These are phyloP conservation scores for Diadophis punctatus DNA, from an alignment of 2,113 vertebrate species.

Conservation along the genomic window DNA sequence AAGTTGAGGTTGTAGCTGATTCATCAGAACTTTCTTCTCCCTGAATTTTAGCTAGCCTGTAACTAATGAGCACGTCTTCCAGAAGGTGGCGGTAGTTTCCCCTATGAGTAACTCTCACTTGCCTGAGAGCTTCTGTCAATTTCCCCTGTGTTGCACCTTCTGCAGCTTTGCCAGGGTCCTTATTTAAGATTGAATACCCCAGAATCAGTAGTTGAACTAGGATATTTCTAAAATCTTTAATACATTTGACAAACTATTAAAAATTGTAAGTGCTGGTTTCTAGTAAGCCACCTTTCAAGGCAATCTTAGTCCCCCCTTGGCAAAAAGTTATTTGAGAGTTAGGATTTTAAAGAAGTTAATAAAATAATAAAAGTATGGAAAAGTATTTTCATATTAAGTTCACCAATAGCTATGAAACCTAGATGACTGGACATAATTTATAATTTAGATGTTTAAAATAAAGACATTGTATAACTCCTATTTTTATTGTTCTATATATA, in stretches of 20 bases:
- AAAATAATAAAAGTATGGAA: not conserved
- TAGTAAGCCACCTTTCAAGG: constrained; percentile 35
- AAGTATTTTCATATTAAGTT: not conserved
- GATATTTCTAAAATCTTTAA: constrained; percentile 53
- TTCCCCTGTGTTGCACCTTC: constrained; percentile 82
- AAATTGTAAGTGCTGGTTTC: constrained; percentile 26
- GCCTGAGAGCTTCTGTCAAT: constrained; percentile 94
- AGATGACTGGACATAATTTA: not conserved
- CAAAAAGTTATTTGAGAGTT: not conserved
- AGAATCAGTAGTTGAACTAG: constrained; percentile 75
- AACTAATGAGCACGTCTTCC: constrained; percentile 91
- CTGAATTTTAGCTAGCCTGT: constrained; percentile 79
- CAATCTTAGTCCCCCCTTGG: not conserved
- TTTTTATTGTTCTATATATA: not conserved
- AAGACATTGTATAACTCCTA: not conserved
- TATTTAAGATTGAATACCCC: constrained; percentile 87
- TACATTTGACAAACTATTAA: constrained; percentile 40
- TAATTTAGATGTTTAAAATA: not conserved
- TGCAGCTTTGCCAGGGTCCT: constrained; percentile 76
- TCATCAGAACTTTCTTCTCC: constrained; percentile 67
- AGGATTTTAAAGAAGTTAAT: not conserved
- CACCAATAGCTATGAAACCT: not conserved
- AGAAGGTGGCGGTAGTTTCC: constrained; percentile 94
- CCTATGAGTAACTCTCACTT: constrained; percentile 97
- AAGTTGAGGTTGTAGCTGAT: constrained; percentile 58